Base-by-base conservation (phyloP, 1,140 invertebrate genomes). In the Dryas iulia region DNA sequence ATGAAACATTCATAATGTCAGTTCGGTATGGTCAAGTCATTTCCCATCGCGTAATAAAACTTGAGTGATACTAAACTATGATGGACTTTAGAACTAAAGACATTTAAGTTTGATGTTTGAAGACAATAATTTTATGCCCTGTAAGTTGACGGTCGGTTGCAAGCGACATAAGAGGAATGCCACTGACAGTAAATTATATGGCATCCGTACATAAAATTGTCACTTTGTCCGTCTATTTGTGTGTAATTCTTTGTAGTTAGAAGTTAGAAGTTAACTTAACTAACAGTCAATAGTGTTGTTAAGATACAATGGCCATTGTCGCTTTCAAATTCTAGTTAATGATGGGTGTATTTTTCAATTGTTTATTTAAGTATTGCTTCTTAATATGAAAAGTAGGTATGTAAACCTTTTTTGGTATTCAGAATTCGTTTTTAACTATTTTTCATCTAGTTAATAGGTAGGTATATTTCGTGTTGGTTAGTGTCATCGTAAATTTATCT, bases 121-220 rank as follows among this genome's bases (percentile, higher is more conserved):
- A 56, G 53, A 56, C 53, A 25, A 56, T 56, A 47, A 56, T 25
- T 56, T 56, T 56, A 56, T 26, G 53, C 11, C 24, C 3, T 56
- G 24, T 56, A 56, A n/a, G 14, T 18, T 47, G 39, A 47, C 39
- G 39, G 39, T 47, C 14, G n/a, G n/a, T n/a, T n/a, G n/a, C 18
- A 6, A 47, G 14, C 39, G 14, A 47, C 39, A 47, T 47, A 21
- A 21, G 39, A 21, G 8, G 39, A 8, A 8, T 47, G 39, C 14
- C 39, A 18, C n/a, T 47, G 14, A 21, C 39, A 47, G 39, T 47
- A 47, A 47, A 47, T 47, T 47, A 47, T 47, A 21, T 21, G 39
- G 10, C 39, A 57, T 57, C 23, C 25, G 54, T 57, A 57, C 54
- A 57, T 57, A 57, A 57, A 57, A 57, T 57, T 57, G 54, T 57